Conservation (phyloP, 1,140 invertebrate genomes). For the Sinonovacula constricta region DNA sequence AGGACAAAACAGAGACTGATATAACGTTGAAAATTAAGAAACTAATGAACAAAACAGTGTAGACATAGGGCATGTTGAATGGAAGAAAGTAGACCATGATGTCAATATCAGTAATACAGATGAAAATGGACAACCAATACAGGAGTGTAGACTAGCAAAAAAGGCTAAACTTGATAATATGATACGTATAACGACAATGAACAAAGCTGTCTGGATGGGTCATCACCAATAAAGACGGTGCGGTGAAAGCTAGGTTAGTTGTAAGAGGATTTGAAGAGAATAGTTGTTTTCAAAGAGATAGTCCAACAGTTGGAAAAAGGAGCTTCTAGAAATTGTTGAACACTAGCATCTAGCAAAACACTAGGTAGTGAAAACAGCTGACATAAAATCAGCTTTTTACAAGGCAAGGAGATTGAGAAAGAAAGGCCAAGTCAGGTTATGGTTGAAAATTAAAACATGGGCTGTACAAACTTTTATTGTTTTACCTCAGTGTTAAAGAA, state of each 20-base stretch:
- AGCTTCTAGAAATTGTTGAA: slow-evolving; percentile 27
- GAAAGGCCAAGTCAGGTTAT: neutral
- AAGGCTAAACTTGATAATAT: too few species aligned
- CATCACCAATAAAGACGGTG: slow-evolving; percentile 11
- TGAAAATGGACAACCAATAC: too few species aligned
- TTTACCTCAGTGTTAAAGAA: slow-evolving; percentile 37
- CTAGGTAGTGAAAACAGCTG: slow-evolving; percentile 47
- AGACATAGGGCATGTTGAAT: too few species aligned
- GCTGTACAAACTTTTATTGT: slow-evolving; percentile 41
- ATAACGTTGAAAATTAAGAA: neutral
- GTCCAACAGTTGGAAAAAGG: slow-evolving; percentile 51
- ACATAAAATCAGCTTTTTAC: slow-evolving; percentile 52
- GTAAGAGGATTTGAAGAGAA: slow-evolving; percentile 49
- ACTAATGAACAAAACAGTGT: too few species aligned
- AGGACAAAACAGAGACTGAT: neutral
- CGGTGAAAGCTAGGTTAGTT: slow-evolving; percentile 29
- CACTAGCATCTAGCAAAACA: slow-evolving; percentile 29
- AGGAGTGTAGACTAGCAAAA: too few species aligned
- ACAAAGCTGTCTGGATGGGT: too few species aligned
- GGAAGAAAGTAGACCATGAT: too few species aligned
- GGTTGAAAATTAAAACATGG: slow-evolving; percentile 50
- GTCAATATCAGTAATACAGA: too few species aligned
- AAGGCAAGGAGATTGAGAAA: slow-evolving; percentile 49
- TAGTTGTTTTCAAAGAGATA: slow-evolving; percentile 15
- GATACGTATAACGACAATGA: too few species aligned